phyloP scores from a whole-genome alignment of 2,888 invertebrate genomes.

The Limulus polyphemus region DNA sequence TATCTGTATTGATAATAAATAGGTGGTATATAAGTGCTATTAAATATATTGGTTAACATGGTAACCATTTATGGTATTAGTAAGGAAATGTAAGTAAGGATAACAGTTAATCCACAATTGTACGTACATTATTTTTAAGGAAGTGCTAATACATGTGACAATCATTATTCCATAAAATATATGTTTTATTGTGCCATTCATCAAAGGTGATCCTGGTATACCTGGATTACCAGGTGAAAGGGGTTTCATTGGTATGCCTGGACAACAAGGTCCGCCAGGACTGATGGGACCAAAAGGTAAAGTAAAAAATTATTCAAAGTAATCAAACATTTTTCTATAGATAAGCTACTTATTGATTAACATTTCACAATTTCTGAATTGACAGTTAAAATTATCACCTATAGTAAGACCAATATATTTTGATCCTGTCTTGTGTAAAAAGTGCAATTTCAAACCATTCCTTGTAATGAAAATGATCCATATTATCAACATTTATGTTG shows the following conservation, averaged over 20 bases:
- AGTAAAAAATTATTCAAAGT: background rate
- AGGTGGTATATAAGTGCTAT: too few species aligned
- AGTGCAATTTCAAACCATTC: too few species aligned
- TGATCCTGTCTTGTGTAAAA: too few species aligned
- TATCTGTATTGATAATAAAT: too few species aligned
- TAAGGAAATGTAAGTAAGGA: background rate
- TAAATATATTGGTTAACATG: too few species aligned
- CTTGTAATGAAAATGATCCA: too few species aligned
- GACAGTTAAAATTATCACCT: too few species aligned
- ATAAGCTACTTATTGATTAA: background rate
- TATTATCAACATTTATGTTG: too few species aligned
- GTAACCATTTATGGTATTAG: too few species aligned
- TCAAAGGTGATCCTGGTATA: conserved; percentile 51
- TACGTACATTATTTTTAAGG: too few species aligned
- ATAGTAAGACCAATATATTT: too few species aligned
- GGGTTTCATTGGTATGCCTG: conserved; percentile 49
- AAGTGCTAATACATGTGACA: background rate
- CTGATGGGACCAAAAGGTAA: conserved; percentile 49
- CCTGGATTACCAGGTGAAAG: conserved; percentile 51
- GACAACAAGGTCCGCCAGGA: conserved; percentile 40
- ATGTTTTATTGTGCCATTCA: conserved; percentile 4
- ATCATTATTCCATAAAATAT: conserved; percentile 3
- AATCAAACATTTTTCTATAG: background rate
- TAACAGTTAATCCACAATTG: background rate
- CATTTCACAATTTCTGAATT: too few species aligned